A percentile compares a stretch with the other conserved stretches of the same genome.
These are phyloP conservation scores for Pollenia angustigena DNA, from an alignment of 2,888 invertebrate genomes.

Conservation along the genomic window DNA sequence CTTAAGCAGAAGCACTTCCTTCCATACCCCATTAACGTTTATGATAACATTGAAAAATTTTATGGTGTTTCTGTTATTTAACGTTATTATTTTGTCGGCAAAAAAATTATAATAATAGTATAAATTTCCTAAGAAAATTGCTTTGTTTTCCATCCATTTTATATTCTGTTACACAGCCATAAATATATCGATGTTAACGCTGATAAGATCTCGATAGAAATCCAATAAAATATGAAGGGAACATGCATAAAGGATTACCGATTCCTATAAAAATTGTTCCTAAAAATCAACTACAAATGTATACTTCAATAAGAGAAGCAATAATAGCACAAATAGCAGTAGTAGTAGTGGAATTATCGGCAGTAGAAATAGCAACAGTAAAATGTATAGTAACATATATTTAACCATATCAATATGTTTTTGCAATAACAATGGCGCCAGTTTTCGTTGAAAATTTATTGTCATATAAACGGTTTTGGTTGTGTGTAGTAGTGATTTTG, in stretches of 20 bases:
- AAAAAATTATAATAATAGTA: slow-evolving; percentile 6
- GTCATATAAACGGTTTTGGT: slow-evolving; percentile 67
- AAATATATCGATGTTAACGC: slow-evolving; percentile 55
- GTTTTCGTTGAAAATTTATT: slow-evolving; percentile 72
- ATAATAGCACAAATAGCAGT: slow-evolving; percentile 1
- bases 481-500: neutral
- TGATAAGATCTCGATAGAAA: slow-evolving; percentile 66
- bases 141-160: slow-evolving; percentile 29
- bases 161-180: slow-evolving; percentile 15
- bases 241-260: slow-evolving; percentile 61
- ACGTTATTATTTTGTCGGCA: slow-evolving; percentile 8
- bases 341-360: neutral
- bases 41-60: slow-evolving; percentile 11
- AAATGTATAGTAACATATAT: slow-evolving; percentile 38
- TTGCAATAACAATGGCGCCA: slow-evolving; percentile 73
- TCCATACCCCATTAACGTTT: slow-evolving; percentile 41
- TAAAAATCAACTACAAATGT: slow-evolving; percentile 8
- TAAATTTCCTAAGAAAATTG: slow-evolving; percentile 56
- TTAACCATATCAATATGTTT: slow-evolving; percentile 68
- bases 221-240: slow-evolving; percentile 62
- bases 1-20: neutral
- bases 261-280: slow-evolving; percentile 35
- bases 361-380: slow-evolving; percentile 9
- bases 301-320: neutral
- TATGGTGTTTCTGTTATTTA: neutral